Percentiles rank a stretch among this genome's conserved stretches.
These are phyloP conservation scores for Pristionchus mayeri DNA, from an alignment of 2,888 invertebrate genomes.

Conservation along the genomic window DNA sequence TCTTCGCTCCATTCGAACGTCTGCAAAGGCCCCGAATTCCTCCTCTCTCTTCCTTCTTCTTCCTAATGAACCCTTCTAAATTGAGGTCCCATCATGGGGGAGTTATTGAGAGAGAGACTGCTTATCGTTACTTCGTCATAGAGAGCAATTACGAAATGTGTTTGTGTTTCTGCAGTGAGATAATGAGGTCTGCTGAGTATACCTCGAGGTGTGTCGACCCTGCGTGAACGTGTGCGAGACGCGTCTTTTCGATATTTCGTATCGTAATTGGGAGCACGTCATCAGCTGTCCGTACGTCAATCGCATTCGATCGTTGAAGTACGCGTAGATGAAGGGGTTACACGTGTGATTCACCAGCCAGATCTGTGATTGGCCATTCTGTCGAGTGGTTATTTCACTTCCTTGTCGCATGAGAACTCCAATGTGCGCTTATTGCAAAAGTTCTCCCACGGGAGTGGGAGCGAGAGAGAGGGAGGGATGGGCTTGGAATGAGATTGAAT, in stretches of 20 bases:
- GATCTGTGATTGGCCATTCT: slow-evolving; percentile 58
- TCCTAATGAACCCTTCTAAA: not conserved
- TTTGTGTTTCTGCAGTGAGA: not conserved
- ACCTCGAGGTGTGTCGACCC: slow-evolving; percentile 57
- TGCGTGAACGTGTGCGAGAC: slow-evolving; percentile 61
- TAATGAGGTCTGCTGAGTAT: not conserved
- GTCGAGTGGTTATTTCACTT: not conserved
- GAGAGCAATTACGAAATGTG: not conserved
- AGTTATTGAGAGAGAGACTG: not conserved
- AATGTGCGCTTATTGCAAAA: not conserved
- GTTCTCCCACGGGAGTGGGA: slow-evolving; percentile 3
- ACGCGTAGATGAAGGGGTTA: slow-evolving; percentile 74
- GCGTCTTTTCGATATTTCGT: slow-evolving; percentile 63
- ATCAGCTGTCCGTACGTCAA: slow-evolving; percentile 70
- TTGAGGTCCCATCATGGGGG: slow-evolving; percentile 7
- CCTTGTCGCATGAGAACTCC: not conserved
- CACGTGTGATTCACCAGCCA: slow-evolving; percentile 72
- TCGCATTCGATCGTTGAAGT: slow-evolving; percentile 74
- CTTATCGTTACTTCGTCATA: slow-evolving; percentile 11
- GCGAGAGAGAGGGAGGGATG: too few species aligned
- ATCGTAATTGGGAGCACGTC: slow-evolving; percentile 66
- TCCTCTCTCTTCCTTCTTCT: not conserved
- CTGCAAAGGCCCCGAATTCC: slow-evolving; percentile 53
- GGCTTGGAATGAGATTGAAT: slow-evolving; percentile 24
- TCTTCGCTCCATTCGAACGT: slow-evolving; percentile 65